A percentile compares a stretch with the other conserved stretches of the same genome.
phyloP scores from a whole-genome alignment of 2,888 invertebrate species.

The Ichneumon xanthorius region DNA sequence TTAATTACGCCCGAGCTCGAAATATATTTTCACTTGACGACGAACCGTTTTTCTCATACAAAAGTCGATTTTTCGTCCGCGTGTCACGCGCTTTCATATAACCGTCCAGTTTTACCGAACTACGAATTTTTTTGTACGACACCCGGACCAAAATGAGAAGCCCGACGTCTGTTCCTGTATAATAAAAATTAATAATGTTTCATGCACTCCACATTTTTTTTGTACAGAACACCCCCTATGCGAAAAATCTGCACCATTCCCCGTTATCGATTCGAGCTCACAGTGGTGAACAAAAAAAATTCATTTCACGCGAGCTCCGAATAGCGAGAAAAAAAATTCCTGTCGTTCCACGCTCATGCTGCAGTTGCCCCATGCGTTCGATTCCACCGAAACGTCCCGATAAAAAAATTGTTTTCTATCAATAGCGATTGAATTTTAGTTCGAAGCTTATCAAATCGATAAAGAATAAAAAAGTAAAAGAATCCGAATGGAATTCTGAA shows the following conservation, averaged over 20 bases:
- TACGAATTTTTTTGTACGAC: neutral
- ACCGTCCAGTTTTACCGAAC: neutral
- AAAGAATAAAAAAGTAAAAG: neutral
- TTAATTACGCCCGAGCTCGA: constrained; percentile 4
- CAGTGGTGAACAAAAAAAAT: neutral
- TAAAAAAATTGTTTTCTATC: neutral
- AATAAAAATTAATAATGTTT: neutral
- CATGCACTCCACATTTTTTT: neutral
- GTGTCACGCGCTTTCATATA: neutral
- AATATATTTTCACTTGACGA: neutral
- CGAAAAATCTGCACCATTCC: neutral
- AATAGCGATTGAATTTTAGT: neutral
- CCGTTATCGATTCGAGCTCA: neutral
- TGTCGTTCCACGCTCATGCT: neutral
- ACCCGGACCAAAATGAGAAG: neutral
- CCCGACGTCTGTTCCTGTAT: neutral
- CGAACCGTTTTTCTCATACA: neutral
- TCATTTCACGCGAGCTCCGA: neutral
- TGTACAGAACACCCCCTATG: neutral
- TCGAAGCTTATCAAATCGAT: neutral
- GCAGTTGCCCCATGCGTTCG: neutral
- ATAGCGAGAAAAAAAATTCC: neutral
- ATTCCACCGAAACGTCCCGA: neutral
- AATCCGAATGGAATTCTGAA: neutral
- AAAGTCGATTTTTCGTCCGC: neutral